Conservation (phyloP, 2,113 vertebrate species). For the Archilochus colubris region DNA sequence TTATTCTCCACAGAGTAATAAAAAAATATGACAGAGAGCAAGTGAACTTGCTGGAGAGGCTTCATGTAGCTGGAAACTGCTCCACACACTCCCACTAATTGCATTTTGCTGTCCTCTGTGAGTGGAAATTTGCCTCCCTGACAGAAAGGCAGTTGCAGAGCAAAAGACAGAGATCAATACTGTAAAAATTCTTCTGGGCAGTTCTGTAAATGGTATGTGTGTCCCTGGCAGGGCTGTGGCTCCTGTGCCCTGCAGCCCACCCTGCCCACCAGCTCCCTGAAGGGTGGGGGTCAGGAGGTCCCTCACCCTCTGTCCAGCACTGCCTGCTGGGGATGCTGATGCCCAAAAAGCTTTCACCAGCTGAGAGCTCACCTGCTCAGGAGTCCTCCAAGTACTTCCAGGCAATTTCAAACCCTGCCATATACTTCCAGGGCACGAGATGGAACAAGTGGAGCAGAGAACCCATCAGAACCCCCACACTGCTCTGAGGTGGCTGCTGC, state of each 20-base stretch:
- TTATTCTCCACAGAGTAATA: background rate
- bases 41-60: background rate
- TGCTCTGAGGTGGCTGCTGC: background rate
- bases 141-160: background rate
- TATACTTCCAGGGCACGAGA: accelerated
- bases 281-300: too few species aligned
- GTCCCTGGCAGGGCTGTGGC: too few species aligned
- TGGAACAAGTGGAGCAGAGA: background rate
- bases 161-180: background rate
- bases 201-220: background rate
- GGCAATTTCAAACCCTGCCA: background rate
- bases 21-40: background rate
- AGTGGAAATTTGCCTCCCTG: background rate
- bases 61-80: background rate
- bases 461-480: background rate
- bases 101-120: background rate
- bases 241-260: background rate
- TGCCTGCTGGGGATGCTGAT: background rate
- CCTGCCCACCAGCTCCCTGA: background rate
- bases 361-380: background rate
- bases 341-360: background rate
- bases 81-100: background rate
- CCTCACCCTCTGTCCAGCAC: background rate
- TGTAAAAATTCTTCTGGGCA: background rate
- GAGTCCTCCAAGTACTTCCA: background rate